Conservation (phyloP, 2,888 invertebrate genomes). For the Temnothorax unifasciatus region DNA sequence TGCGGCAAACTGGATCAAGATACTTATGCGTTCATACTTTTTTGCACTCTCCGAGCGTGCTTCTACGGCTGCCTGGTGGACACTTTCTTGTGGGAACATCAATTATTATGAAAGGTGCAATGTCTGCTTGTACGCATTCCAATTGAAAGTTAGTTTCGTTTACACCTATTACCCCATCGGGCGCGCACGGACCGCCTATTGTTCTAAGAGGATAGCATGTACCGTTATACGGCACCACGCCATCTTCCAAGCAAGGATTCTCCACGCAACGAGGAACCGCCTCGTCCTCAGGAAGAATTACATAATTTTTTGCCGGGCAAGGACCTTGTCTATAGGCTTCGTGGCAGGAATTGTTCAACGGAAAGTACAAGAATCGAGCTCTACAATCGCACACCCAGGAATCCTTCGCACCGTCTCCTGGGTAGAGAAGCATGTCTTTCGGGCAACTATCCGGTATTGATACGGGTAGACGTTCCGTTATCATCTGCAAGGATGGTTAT, state of each 20-base stretch:
- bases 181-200: constrained; percentile 86
- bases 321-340: constrained; percentile 90
- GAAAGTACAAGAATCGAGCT: constrained; percentile 88
- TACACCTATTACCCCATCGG: constrained; percentile 87
- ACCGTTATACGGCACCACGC: constrained; percentile 86
- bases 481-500: constrained; percentile 63
- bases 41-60: constrained; percentile 76
- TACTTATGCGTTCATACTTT: constrained; percentile 27
- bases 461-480: constrained; percentile 86
- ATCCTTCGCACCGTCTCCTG: constrained; percentile 88
- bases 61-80: constrained; percentile 78
- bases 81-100: constrained; percentile 74
- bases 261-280: constrained; percentile 88
- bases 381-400: constrained; percentile 89
- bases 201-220: constrained; percentile 87
- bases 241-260: constrained; percentile 89
- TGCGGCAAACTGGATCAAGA: neutral
- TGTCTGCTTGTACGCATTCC: constrained; percentile 86
- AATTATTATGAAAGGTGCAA: constrained; percentile 76
- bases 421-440: constrained; percentile 89
- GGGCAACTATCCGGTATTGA: constrained; percentile 89
- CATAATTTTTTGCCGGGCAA: constrained; percentile 87
- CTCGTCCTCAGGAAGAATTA: constrained; percentile 87
- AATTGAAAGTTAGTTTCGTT: constrained; percentile 88
- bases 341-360: constrained; percentile 89